These are phyloP conservation scores for Balearica regulorum DNA, from an alignment of 2,797 vertebrate genomes.

Conservation along the genomic window DNA sequence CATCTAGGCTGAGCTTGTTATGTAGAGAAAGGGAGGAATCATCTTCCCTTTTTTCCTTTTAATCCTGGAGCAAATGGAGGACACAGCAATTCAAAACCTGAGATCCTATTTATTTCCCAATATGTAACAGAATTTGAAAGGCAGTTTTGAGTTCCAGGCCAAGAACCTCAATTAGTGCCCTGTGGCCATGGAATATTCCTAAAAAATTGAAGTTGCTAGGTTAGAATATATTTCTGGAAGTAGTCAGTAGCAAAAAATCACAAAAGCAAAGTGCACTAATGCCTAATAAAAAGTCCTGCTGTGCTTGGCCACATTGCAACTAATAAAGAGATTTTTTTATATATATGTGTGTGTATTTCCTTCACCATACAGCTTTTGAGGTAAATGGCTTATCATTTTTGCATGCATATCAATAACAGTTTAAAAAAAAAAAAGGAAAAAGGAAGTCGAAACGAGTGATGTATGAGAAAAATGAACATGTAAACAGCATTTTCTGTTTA, in stretches of 20 bases:
- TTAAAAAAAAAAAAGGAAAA: neutral
- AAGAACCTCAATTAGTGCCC: neutral
- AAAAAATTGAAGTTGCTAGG: neutral
- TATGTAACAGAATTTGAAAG: neutral
- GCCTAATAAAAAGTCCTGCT: neutral
- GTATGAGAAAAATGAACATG: neutral
- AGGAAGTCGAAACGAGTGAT: neutral
- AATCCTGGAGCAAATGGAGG: neutral
- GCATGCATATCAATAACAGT: neutral
- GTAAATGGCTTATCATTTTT: neutral
- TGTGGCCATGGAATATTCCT: neutral
- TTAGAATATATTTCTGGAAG: neutral
- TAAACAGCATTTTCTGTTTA: neutral
- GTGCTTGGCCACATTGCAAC: neutral
- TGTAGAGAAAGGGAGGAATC: neutral
- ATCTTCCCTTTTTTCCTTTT: neutral
- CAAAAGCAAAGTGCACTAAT: neutral
- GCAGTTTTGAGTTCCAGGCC: neutral
- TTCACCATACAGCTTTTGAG: neutral
- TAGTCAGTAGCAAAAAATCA: neutral
- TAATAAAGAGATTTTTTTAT: neutral
- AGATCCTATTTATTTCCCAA: neutral
- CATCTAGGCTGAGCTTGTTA: neutral
- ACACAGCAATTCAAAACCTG: neutral
- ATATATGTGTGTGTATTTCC: neutral